These are phyloP conservation scores for Diloba caeruleocephala DNA, from an alignment of 2,888 invertebrate species.

Conservation along the genomic window DNA sequence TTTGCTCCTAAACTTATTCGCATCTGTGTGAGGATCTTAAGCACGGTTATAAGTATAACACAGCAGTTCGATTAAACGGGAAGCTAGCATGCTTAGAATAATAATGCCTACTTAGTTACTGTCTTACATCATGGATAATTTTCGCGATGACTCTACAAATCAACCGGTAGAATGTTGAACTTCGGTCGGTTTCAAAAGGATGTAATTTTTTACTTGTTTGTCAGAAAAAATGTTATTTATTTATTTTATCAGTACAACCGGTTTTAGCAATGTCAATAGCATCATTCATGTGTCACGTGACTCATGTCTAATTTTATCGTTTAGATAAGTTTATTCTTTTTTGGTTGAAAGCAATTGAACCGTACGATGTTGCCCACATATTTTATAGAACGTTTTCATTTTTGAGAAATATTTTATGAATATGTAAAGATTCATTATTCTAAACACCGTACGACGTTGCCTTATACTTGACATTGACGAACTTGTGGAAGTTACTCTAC, in stretches of 20 bases:
- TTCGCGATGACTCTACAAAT: constrained; percentile 29
- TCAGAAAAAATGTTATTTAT: constrained; percentile 22
- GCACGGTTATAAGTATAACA: constrained; percentile 7
- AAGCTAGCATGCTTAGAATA: constrained; percentile 33
- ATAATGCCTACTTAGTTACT: constrained; percentile 20
- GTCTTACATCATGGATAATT: constrained; percentile 33
- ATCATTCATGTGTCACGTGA: constrained; percentile 12
- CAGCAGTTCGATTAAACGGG: constrained; percentile 9
- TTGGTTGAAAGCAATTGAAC: too few relatives aligned
- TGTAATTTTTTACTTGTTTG: constrained; percentile 33
- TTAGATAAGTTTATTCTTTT: background rate
- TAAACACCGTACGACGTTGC: too few relatives aligned
- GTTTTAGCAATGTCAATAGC: constrained; percentile 42
- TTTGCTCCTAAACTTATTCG: constrained; percentile 16
- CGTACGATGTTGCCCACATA: too few relatives aligned
- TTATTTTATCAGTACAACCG: constrained; percentile 31
- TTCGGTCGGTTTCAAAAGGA: constrained; percentile 42
- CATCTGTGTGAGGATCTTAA: constrained; percentile 27
- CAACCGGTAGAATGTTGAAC: constrained; percentile 40
- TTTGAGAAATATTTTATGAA: too few relatives aligned
- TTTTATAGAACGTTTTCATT: too few relatives aligned
- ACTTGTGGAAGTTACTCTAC: too few relatives aligned
- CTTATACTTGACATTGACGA: too few relatives aligned
- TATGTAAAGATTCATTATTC: too few relatives aligned
- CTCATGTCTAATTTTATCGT: background rate